Evolutionary conservation across 2,797 vertebrate genomes (phyloP), one percentile per base, ranked within the genome.

Genomic region (Cetoscarus ocellatus): DNA sequence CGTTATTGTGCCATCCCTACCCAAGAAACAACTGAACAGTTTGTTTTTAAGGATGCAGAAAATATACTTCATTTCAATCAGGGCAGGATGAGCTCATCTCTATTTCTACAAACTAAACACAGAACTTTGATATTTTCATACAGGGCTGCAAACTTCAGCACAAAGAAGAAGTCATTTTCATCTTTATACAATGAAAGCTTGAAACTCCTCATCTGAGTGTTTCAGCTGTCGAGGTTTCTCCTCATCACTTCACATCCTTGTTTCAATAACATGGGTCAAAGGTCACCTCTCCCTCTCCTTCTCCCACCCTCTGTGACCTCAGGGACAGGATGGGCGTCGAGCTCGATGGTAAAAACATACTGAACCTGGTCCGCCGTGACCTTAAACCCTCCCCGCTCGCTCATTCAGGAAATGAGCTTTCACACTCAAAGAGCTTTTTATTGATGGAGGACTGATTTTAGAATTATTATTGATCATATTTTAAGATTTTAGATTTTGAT

Each of bases 281-380:
- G 87, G 80, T 90, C 75, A 53, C 42, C 61, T 53, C 19, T 17
- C 57, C 8, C 40, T 43, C 60, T n/a, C n/a, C n/a, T n/a, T n/a
- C n/a, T n/a, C n/a, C n/a, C n/a, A n/a, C 18, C 56, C 7, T 10
- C 51, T 40, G 27, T 27, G 27, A 53, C 43, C 64, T 64, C 45
- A 36, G 70, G 52, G 60, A 79, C 84, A 79, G 87, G 87, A 88
- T 82, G 79, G 84, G 84, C 61, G 80, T 72, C n/a, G 0, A 52
- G 27, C 39, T 49, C 17, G 17, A 52, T 42, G 27, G 19, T n/a
- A 14, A 34, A 12, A 59, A 66, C 73, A 62, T 50, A 3, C 65
- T 64, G 67, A 76, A 63, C 65, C 74, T 61, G 61, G 81, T 66
- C 43, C 51, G 10, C 67, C 3, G 1, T 67, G 69, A 86, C 77